These are phyloP conservation scores for Stichopus horrens DNA, from an alignment of 53 echinoderm and acorn worm genomes.

Conservation along the genomic window DNA sequence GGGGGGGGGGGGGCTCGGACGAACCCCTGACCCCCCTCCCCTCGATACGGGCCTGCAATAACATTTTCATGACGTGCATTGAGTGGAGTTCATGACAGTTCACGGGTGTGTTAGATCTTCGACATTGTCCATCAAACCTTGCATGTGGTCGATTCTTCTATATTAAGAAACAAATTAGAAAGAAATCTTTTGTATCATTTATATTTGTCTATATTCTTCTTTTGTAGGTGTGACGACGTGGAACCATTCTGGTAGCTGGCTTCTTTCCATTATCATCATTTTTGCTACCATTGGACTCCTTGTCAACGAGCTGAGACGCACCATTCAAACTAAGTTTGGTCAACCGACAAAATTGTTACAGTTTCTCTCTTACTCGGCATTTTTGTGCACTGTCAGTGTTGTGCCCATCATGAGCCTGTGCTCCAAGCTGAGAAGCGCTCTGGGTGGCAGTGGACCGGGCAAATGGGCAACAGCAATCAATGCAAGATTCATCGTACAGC, in stretches of 20 bases:
- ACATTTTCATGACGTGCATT: too few species aligned
- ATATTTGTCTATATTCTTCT: neutral
- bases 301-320: conserved; percentile 54
- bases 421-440: conserved; percentile 44
- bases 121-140: too few species aligned
- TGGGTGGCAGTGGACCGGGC: conserved; percentile 22
- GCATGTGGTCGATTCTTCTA: too few species aligned
- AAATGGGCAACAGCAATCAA: conserved; percentile 47
- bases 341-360: conserved; percentile 51
- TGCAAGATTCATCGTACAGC: conserved; percentile 64
- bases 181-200: too few species aligned
- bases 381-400: conserved; percentile 49
- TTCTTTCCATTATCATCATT: conserved; percentile 63
- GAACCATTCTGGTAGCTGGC: conserved; percentile 71
- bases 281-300: conserved; percentile 51
- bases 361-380: conserved; percentile 67
- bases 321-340: conserved; percentile 63
- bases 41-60: too few species aligned
- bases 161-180: too few species aligned
- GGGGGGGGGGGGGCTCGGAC: too few species aligned
- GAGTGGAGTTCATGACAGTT: too few species aligned
- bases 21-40: too few species aligned
- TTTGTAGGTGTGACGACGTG: conserved; percentile 57
- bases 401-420: conserved; percentile 57
- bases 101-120: too few species aligned